phyloP scores from a whole-genome alignment of 2,797 vertebrate genomes.

The Neoniphon sammara region DNA sequence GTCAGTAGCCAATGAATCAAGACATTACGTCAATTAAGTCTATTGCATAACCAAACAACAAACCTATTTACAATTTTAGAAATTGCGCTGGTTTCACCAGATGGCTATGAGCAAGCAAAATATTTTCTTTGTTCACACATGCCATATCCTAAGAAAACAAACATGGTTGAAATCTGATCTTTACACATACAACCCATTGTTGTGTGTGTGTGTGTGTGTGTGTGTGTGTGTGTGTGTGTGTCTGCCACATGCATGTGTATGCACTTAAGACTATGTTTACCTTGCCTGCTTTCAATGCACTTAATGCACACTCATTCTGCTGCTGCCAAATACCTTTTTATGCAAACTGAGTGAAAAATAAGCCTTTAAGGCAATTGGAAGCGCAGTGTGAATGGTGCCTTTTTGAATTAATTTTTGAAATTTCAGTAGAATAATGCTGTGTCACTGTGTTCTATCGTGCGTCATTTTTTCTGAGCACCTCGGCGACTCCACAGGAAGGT shows the following conservation, averaged over 20 bases:
- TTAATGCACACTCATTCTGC: constrained; percentile 59
- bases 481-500: constrained; percentile 18
- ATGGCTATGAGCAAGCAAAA: constrained; percentile 78
- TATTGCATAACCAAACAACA: constrained; percentile 56
- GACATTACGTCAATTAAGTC: constrained; percentile 24
- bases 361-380: background rate
- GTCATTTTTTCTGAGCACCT: constrained; percentile 23
- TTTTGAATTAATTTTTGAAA: constrained; percentile 20
- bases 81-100: constrained; percentile 77
- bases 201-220: constrained; percentile 53
- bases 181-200: constrained; percentile 81
- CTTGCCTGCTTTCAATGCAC: constrained; percentile 63
- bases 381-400: constrained; percentile 7
- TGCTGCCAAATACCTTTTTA: constrained; percentile 48
- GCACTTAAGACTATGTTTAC: constrained; percentile 68
- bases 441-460: constrained; percentile 12
- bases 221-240: constrained; percentile 46
- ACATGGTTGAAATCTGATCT: constrained; percentile 85
- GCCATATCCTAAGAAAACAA: constrained; percentile 86
- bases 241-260: constrained; percentile 35
- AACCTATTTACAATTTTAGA: constrained; percentile 65
- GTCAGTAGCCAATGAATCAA: constrained; percentile 17
- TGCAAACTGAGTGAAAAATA: constrained; percentile 25
- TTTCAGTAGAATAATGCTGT: constrained; percentile 9
- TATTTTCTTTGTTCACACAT: constrained; percentile 83